Conservation (phyloP, 2,888 invertebrate species). For the Vanessa cardui region DNA sequence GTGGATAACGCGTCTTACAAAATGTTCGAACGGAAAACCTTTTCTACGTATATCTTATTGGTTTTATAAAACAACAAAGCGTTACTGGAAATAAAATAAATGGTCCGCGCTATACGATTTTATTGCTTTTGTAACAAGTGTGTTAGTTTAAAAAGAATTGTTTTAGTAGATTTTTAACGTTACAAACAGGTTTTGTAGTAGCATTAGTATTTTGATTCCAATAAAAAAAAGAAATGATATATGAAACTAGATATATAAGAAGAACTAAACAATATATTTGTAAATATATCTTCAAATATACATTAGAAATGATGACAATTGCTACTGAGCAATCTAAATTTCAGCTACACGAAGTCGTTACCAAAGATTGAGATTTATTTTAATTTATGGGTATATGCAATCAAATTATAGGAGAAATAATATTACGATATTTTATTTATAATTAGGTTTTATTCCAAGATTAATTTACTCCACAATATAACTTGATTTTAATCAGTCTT, state of each 20-base stretch:
- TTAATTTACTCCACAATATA: no score
- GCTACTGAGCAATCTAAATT: no score
- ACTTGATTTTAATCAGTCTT: no score
- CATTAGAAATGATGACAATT: no score
- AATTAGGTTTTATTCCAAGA: no score
- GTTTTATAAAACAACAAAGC: slow-evolving; percentile 41
- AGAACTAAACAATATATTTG: no score
- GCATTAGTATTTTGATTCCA: neutral
- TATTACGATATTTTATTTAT: no score
- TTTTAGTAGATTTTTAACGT: slow-evolving; percentile 15
- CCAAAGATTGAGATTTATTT: no score
- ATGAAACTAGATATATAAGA: neutral
- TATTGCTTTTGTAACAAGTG: slow-evolving; percentile 40
- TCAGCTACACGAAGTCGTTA: no score
- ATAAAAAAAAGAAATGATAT: neutral
- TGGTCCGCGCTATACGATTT: slow-evolving; percentile 39
- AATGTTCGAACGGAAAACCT: slow-evolving; percentile 39
- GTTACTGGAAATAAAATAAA: slow-evolving; percentile 40
- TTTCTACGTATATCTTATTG: slow-evolving; percentile 40
- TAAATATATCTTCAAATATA: no score
- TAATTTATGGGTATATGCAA: no score
- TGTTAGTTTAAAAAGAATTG: slow-evolving; percentile 33
- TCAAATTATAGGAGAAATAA: no score
- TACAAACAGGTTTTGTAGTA: neutral
- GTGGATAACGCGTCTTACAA: slow-evolving; percentile 54